These are phyloP conservation scores for Eumacrocentrus americanus DNA, from an alignment of 2,888 invertebrate genomes.

Conservation along the genomic window DNA sequence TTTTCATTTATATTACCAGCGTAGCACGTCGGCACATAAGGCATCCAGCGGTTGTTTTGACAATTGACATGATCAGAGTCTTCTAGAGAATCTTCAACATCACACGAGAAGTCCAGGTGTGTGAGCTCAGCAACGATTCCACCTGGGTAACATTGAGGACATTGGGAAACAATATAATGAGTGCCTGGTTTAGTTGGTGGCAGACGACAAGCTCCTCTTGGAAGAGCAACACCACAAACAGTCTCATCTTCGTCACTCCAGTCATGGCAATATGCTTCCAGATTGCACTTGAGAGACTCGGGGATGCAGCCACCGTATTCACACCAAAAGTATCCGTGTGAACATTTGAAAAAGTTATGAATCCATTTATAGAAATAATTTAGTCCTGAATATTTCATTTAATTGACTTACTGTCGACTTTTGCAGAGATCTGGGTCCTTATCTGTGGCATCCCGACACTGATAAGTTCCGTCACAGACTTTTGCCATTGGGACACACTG, in stretches of 20 bases:
- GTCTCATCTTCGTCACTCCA: slow-evolving; percentile 50
- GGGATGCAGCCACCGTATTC: slow-evolving; percentile 46
- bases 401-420: slow-evolving; percentile 32
- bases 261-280: slow-evolving; percentile 45
- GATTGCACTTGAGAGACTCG: slow-evolving; percentile 39
- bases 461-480: slow-evolving; percentile 46
- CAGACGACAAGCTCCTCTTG: slow-evolving; percentile 46
- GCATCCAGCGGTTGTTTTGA: slow-evolving; percentile 44
- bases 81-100: slow-evolving; percentile 36
- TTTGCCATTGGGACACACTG: slow-evolving; percentile 41
- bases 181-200: slow-evolving; percentile 41
- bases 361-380: too few species aligned
- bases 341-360: slow-evolving; percentile 45
- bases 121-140: slow-evolving; percentile 45
- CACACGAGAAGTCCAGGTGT: slow-evolving; percentile 43
- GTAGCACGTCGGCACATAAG: slow-evolving; percentile 41
- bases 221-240: slow-evolving; percentile 38
- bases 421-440: slow-evolving; percentile 40
- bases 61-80: slow-evolving; percentile 42
- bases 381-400: too few species aligned
- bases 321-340: slow-evolving; percentile 42
- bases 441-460: slow-evolving; percentile 48
- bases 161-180: slow-evolving; percentile 39
- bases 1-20: slow-evolving; percentile 31
- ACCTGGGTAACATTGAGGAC: slow-evolving; percentile 45